Evolutionary conservation across 2,888 invertebrate species (phyloP).

Genomic region (Thecocarcelia acutangulata): DNA sequence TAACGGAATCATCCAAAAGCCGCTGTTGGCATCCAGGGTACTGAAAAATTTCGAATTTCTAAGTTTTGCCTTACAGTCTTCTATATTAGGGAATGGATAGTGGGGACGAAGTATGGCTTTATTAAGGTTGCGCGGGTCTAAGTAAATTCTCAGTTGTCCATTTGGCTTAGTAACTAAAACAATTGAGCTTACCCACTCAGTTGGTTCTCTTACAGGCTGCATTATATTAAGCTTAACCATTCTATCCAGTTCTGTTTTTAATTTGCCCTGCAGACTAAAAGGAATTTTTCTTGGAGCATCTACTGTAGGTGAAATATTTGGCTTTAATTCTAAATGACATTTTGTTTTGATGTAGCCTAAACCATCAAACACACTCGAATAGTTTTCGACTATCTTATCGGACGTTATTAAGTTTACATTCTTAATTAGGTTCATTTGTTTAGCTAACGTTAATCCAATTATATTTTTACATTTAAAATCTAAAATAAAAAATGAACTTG

Average conservation of each 20-base stretch:
- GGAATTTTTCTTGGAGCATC: slow-evolving; percentile 52
- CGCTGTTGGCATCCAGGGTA: slow-evolving; percentile 61
- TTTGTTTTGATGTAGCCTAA: slow-evolving; percentile 45
- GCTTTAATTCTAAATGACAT: slow-evolving; percentile 34
- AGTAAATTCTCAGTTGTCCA: slow-evolving; percentile 63
- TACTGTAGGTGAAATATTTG: slow-evolving; percentile 21
- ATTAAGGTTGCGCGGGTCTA: slow-evolving; percentile 68
- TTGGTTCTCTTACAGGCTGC: slow-evolving; percentile 9
- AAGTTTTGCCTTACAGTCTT: slow-evolving; percentile 22
- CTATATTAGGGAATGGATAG: slow-evolving; percentile 58
- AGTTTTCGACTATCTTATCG: slow-evolving; percentile 36
- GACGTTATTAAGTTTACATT: slow-evolving; percentile 27
- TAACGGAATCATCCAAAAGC: no score
- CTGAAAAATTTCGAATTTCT: slow-evolving; percentile 50
- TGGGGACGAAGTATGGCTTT: slow-evolving; percentile 54
- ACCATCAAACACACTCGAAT: slow-evolving; percentile 50
- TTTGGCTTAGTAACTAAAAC: slow-evolving; percentile 57
- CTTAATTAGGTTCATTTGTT: slow-evolving; percentile 36
- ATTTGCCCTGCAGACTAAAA: slow-evolving; percentile 37
- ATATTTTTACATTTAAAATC: slow-evolving; percentile 38
- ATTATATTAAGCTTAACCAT: slow-evolving; percentile 45
- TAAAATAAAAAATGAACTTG: slow-evolving; percentile 41
- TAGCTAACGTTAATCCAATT: slow-evolving; percentile 9
- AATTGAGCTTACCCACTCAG: slow-evolving; percentile 55
- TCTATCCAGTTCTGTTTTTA: slow-evolving; percentile 51